These are phyloP conservation scores for Trichonephila inaurata DNA, from an alignment of 1,140 invertebrate genomes.

Conservation along the genomic window DNA sequence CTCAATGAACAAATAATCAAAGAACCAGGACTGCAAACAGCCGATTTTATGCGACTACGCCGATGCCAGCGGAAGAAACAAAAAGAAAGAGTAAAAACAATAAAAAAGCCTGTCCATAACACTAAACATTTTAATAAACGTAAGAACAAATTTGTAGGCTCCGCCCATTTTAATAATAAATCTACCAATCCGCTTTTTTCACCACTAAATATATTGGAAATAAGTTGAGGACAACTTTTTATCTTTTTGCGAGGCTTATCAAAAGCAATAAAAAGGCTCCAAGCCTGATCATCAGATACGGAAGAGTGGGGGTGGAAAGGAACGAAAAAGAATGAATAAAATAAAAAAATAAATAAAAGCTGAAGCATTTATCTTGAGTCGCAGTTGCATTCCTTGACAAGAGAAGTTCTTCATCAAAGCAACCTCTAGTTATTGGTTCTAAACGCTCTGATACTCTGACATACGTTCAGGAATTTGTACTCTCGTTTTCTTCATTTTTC, in stretches of 20 bases:
- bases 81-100: conserved; percentile 15
- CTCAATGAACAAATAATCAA: conserved; percentile 53
- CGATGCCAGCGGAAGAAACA: conserved; percentile 3
- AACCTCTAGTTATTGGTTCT: conserved; percentile 72
- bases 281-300: conserved; percentile 57
- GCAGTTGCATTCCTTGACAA: conserved; percentile 68
- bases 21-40: conserved; percentile 25
- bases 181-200: conserved; percentile 41
- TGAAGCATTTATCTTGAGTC: conserved; percentile 65
- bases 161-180: conserved; percentile 71
- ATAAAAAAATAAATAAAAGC: conserved; percentile 47
- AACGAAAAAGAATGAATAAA: conserved; percentile 4
- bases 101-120: conserved; percentile 9
- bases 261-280: conserved; percentile 69
- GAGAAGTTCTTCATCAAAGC: conserved; percentile 71
- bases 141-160: conserved; percentile 66
- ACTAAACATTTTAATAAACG: conserved; percentile 73
- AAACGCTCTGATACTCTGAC: conserved; percentile 44
- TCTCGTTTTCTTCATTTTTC: conserved; percentile 47
- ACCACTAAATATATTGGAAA: conserved; percentile 73
- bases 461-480: conserved; percentile 56
- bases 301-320: background rate
- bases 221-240: conserved; percentile 66
- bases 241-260: conserved; percentile 64
- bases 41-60: conserved; percentile 38